phyloP scores from a whole-genome alignment of 2,113 vertebrate genomes.

The Zingel zingel region DNA sequence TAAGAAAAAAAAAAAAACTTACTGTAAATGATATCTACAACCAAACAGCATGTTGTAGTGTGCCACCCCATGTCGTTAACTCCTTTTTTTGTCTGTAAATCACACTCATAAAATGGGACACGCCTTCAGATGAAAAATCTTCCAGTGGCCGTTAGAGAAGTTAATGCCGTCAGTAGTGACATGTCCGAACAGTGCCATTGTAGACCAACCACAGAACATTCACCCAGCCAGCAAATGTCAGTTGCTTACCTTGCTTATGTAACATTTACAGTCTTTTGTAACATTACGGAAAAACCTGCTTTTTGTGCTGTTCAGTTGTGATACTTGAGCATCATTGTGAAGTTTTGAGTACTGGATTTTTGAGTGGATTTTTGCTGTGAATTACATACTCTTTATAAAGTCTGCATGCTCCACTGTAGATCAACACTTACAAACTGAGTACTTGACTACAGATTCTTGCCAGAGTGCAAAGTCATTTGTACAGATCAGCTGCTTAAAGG shows the following conservation, averaged over 20 bases:
- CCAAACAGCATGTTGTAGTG: neutral
- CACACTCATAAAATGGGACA: neutral
- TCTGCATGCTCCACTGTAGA: neutral
- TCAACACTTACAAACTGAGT: neutral
- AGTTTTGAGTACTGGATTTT: neutral
- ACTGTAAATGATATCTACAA: neutral
- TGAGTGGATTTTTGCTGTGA: conserved; percentile 3
- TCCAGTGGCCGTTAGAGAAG: neutral
- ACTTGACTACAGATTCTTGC: conserved; percentile 24
- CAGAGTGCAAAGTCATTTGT: conserved; percentile 15
- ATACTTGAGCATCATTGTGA: neutral
- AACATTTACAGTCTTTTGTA: conserved; percentile 47
- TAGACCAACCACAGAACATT: conserved; percentile 24
- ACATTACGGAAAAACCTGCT: conserved; percentile 16
- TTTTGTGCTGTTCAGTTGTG: neutral
- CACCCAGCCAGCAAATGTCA: conserved; percentile 43
- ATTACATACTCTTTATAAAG: neutral
- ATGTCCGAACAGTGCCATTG: neutral
- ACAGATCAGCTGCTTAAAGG: conserved; percentile 28
- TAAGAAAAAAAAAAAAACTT: neutral
- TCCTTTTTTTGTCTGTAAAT: neutral
- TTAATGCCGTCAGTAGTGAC: conserved; percentile 10
- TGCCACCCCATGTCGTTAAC: neutral
- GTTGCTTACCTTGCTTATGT: conserved; percentile 61
- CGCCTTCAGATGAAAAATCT: neutral